Evolutionary conservation across 2,888 invertebrate species (phyloP).

Genomic region (Metacarcinus magister): DNA sequence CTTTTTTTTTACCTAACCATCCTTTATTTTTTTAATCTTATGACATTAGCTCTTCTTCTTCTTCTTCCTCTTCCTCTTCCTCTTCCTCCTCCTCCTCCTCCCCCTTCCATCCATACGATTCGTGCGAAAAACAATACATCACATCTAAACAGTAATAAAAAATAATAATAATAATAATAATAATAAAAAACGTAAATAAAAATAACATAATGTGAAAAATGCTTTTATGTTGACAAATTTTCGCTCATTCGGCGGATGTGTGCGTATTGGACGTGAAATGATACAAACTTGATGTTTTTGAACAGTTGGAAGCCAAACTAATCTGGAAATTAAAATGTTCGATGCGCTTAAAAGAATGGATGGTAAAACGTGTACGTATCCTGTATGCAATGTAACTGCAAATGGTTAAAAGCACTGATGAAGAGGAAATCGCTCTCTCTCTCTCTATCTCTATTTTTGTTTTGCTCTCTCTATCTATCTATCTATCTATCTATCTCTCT

Average conservation of each 20-base stretch:
- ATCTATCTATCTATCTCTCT: not conserved
- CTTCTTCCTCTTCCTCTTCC: no score
- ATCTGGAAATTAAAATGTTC: slow-evolving; percentile 58
- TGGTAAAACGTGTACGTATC: slow-evolving; percentile 51
- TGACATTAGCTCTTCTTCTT: no score
- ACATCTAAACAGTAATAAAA: no score
- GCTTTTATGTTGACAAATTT: not conserved
- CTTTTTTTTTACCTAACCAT: no score
- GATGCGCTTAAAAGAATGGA: slow-evolving; percentile 60
- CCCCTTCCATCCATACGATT: not conserved
- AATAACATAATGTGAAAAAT: not conserved
- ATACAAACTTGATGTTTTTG: slow-evolving; percentile 55
- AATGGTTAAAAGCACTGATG: slow-evolving; percentile 62
- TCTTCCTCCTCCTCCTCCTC: no score
- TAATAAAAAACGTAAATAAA: not conserved
- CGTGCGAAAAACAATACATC: not conserved
- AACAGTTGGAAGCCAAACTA: slow-evolving; percentile 57
- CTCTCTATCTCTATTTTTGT: slow-evolving; percentile 4
- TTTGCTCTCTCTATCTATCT: slow-evolving; percentile 20
- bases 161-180: no score
- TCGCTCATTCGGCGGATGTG: slow-evolving; percentile 14
- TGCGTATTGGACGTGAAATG: slow-evolving; percentile 39
- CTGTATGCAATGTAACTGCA: slow-evolving; percentile 55
- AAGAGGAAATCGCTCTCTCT: slow-evolving; percentile 13
- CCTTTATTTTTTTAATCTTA: no score